Conservation (phyloP, 2,797 vertebrate genomes). For the Cyclopterus lumpus region DNA sequence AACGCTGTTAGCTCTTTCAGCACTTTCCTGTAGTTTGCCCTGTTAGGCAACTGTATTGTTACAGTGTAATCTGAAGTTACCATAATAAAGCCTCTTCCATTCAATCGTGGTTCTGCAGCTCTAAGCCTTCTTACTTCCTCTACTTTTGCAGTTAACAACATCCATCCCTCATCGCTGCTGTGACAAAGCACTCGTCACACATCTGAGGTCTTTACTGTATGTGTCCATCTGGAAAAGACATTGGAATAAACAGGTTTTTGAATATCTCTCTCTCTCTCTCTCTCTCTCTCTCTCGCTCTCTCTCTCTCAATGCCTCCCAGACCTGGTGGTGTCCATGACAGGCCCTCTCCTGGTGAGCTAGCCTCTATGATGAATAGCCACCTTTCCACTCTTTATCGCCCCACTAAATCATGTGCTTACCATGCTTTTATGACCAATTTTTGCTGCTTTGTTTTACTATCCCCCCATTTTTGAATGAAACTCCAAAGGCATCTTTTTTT, state of each 20-base stretch:
- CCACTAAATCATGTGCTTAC: conserved; percentile 87
- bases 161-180: conserved; percentile 44
- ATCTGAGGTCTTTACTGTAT: conserved; percentile 50
- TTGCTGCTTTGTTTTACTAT: conserved; percentile 81
- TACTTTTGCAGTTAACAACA: conserved; percentile 52
- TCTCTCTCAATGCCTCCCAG: conserved; percentile 67
- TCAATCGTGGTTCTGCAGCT: conserved; percentile 35
- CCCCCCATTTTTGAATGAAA: conserved; percentile 75
- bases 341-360: conserved; percentile 83
- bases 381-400: conserved; percentile 86
- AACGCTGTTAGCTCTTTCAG: background rate
- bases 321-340: conserved; percentile 80
- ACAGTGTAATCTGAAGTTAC: conserved; percentile 16
- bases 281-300: conserved; percentile 34
- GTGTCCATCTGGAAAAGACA: conserved; percentile 81
- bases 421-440: conserved; percentile 86
- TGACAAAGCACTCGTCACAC: conserved; percentile 64
- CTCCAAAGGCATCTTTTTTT: conserved; percentile 66
- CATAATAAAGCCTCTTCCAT: conserved; percentile 32
- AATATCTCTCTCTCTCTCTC: conserved; percentile 33
- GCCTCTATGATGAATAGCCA: conserved; percentile 84
- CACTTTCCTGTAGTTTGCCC: background rate
- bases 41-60: conserved; percentile 7
- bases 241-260: conserved; percentile 70
- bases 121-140: conserved; percentile 18